Evolutionary conservation across 2,113 vertebrate species (phyloP), one percentile per base, ranked within the genome.

Genomic region (Pterophyllum scalare): DNA sequence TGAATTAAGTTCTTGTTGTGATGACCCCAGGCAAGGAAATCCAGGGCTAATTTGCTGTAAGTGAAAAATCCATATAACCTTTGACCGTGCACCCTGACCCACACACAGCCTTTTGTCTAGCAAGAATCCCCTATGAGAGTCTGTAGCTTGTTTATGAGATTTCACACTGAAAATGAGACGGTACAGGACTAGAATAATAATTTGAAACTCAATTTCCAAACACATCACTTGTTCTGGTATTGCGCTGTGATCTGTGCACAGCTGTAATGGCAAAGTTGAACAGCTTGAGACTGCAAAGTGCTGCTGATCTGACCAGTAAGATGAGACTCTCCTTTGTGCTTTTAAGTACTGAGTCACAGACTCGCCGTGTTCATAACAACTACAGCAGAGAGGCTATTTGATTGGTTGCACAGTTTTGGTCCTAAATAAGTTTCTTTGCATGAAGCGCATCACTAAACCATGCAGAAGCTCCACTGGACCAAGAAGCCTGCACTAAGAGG

Each of bases 241-340:
- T n/a, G 65, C 31, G 43, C 46, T 72, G 65, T 31, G 43, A 52
- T 72, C 67, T 72, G 46, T 54, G 67, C 26, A 72, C 67, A n/a
- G 17, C 17, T 52, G 17, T 52, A 19, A 31, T 33, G 6, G 28
- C 67, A 72, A 72, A 31, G 67, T 72, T 72, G 6, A 72, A 5
- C 13, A 54, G 54, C 26, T 54, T 72, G 31, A 56, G 7, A 11
- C 46, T 54, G 46, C 46, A 33, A 17, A 31, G 67, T 31, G 1
- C 15, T 2, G 17, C 26, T 72, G 5, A 49, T 49, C 13, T 15
- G 43, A 46, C 43, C 11, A 52, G 19, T 54, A 9, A 72, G 5
- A 72, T 19, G 15, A 26, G 20, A 72, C 28, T 31, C 28, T 1
- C 65, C 10, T 1, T 5, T 13, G 24, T 24, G 65, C 24, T 70